Percentiles rank a stretch among this genome's conserved stretches.
Evolutionary conservation across 2,113 vertebrate species (phyloP).

Genomic region (Phainopepla nitens): DNA sequence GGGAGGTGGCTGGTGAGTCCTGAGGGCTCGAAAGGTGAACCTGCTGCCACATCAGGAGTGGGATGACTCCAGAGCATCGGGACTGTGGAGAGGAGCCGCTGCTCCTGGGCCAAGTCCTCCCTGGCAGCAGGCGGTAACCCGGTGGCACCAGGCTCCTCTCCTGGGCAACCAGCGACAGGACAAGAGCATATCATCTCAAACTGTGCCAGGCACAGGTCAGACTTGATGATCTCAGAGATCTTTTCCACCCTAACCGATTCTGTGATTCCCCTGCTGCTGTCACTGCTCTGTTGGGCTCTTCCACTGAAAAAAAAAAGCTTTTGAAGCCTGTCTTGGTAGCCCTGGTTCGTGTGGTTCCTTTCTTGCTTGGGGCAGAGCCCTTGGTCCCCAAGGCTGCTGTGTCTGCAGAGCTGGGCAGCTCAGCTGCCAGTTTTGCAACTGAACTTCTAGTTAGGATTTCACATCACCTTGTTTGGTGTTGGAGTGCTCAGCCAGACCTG

Average conservation of each 20-base stretch:
- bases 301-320: neutral
- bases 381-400: accelerated
- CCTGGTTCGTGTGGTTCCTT: accelerated
- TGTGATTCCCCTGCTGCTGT: neutral
- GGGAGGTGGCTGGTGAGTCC: accelerated
- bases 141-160: neutral
- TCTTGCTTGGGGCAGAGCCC: neutral
- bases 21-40: neutral
- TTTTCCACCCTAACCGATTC: neutral
- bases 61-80: neutral
- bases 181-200: neutral
- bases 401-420: neutral
- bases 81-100: neutral
- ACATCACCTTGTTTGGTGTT: neutral
- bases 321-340: accelerated
- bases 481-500: neutral
- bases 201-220: too few species aligned
- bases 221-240: accelerated
- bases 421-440: neutral
- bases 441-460: neutral
- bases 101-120: accelerated
- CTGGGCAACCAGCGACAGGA: neutral
- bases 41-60: accelerated
- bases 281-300: neutral
- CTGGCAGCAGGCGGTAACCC: too few species aligned